Base-by-base conservation (phyloP, 2,888 invertebrate genomes). In the Acleris emargana region DNA sequence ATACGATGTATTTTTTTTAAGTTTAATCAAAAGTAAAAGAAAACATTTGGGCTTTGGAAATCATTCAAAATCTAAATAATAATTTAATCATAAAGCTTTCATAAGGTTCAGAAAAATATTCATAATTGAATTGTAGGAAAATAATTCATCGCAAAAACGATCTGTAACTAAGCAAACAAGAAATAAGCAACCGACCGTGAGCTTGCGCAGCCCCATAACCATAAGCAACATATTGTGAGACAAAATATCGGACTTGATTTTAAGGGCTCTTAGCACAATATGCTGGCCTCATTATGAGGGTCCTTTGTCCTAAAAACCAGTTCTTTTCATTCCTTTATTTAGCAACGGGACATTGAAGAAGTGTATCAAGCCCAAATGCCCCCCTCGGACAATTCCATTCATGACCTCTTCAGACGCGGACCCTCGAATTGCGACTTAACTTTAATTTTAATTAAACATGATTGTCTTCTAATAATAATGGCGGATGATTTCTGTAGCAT, bases 211-310 rank as follows among this genome's bases (percentile, higher is more conserved):
- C 83, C 81, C 79, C 83, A 85, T 83, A 83, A 83, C 79, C 83
- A 85, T 83, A 83, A 83, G 82, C 87, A 89, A 77, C 89, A 89
- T 90, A 91, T 88, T 89, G 89, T 82, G 78, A 76, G 71, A 73
- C 73, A 77, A 78, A 82, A 79, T 82, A 81, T 84, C 79, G 76
- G 78, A 84, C 83, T 82, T 79, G 81, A 81, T 81, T 83, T 81
- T 82, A 78, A 91, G 91, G 86, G 88, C 83, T 77, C 91, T 90
- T 86, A 77, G 78, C 80, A 86, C 91, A 91, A 91, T 90, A 88
- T 88, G 88, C 88, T 85, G 85, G 90, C 84, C 87, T 91, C 89
- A 92, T 91, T 91, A 91, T 91, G 82, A 88, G 91, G 91, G 91
- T 68, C 81, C 88, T 90, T 91, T 92, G 91, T 92, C 91, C 91